Conservation (phyloP, 2,113 vertebrate genomes). For the Nerophis lumbriciformis region DNA sequence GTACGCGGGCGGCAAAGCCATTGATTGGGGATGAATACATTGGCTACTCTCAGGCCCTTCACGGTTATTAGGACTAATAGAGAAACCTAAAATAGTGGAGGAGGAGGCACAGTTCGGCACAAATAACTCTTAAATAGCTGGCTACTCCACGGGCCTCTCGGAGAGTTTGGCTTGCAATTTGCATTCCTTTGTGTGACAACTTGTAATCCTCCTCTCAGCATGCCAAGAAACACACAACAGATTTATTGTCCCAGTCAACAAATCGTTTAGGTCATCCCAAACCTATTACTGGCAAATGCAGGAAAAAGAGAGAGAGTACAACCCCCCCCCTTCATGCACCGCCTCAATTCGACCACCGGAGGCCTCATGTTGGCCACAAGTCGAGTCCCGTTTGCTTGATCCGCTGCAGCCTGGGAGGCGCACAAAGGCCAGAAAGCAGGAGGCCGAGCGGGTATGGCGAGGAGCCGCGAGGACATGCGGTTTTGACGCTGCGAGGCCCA, state of each 20-base stretch:
- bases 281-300: constrained; percentile 80
- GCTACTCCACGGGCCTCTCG: constrained; percentile 72
- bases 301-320: constrained; percentile 26
- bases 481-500: constrained; percentile 31
- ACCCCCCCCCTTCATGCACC: constrained; percentile 29
- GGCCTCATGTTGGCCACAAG: constrained; percentile 53
- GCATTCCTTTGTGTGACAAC: constrained; percentile 80
- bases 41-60: constrained; percentile 75
- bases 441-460: constrained; percentile 33
- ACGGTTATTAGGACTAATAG: constrained; percentile 77
- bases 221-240: constrained; percentile 78
- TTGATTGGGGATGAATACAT: constrained; percentile 80
- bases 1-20: constrained; percentile 65
- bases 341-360: constrained; percentile 61
- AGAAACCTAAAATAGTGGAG: constrained; percentile 74
- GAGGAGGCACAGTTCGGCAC: constrained; percentile 61
- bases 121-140: constrained; percentile 67
- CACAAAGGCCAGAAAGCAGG: constrained; percentile 29
- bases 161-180: constrained; percentile 77
- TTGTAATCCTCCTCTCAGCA: constrained; percentile 78
- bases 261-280: constrained; percentile 88
- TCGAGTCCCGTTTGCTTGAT: background rate
- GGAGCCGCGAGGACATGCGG: constrained; percentile 27
- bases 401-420: constrained; percentile 29
- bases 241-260: constrained; percentile 90